phyloP scores from a whole-genome alignment of 2,888 invertebrate genomes.

The Scrobipalpa atriplicella region DNA sequence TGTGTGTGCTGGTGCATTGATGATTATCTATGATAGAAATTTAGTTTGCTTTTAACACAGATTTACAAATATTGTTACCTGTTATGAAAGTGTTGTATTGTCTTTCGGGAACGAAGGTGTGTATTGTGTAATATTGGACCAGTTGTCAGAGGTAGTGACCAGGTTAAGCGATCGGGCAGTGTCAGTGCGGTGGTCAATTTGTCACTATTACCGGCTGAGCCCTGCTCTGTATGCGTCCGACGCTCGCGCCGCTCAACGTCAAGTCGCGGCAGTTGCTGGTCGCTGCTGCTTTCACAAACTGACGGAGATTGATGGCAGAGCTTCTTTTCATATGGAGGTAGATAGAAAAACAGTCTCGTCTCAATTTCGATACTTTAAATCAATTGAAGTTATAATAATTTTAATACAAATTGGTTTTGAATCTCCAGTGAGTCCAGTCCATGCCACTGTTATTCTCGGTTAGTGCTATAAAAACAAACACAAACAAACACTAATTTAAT shows the following conservation, averaged over 20 bases:
- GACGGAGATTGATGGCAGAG: conserved; percentile 16
- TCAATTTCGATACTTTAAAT: too few relatives aligned
- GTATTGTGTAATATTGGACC: not conserved
- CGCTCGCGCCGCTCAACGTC: not conserved
- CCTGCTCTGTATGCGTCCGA: conserved; percentile 13
- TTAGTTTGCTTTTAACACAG: too few relatives aligned
- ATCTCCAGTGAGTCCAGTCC: too few relatives aligned
- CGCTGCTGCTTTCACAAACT: not conserved
- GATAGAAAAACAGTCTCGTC: too few relatives aligned
- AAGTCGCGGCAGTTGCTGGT: not conserved
- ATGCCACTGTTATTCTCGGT: too few relatives aligned
- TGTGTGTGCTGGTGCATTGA: too few relatives aligned
- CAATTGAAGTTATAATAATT: too few relatives aligned
- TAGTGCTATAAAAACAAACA: too few relatives aligned
- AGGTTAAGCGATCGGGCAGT: not conserved
- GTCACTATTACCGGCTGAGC: conserved; percentile 21
- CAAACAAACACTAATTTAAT: too few relatives aligned
- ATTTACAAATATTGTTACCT: not conserved
- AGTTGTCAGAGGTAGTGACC: not conserved
- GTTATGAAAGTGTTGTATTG: not conserved
- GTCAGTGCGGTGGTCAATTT: not conserved
- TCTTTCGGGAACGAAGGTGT: not conserved
- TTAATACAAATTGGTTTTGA: too few relatives aligned
- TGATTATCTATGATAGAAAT: too few relatives aligned
- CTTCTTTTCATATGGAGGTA: too few relatives aligned